A percentile compares a stretch with the other conserved stretches of the same genome.
These are phyloP conservation scores for Heterotilapia buettikoferi DNA, from an alignment of 2,113 vertebrate genomes.

Conservation along the genomic window DNA sequence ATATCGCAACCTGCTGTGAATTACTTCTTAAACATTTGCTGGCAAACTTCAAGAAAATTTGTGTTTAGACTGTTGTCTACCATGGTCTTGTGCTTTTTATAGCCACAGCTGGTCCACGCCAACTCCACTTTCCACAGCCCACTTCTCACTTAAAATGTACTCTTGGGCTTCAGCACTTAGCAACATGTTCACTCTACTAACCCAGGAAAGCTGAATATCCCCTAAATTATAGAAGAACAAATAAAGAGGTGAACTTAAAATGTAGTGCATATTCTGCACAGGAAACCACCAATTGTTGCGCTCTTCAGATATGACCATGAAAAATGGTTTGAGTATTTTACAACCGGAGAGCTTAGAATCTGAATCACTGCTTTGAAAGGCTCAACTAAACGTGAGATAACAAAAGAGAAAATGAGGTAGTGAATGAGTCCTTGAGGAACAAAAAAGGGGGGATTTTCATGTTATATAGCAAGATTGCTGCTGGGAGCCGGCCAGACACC, in stretches of 20 bases:
- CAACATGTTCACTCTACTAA: slow-evolving; percentile 10
- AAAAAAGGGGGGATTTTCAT: neutral
- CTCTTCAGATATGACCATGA: neutral
- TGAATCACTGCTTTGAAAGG: neutral
- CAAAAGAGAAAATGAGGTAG: neutral
- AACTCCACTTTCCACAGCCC: slow-evolving; percentile 21
- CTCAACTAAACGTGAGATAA: neutral
- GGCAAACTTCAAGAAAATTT: neutral
- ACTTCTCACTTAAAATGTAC: slow-evolving; percentile 34
- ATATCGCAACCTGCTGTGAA: neutral
- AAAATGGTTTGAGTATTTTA: neutral
- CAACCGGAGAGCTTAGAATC: neutral
- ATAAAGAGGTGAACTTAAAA: neutral
- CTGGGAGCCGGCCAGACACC: neutral
- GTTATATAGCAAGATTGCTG: neutral
- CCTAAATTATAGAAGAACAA: neutral
- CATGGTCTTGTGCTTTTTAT: neutral
- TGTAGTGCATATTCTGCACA: neutral
- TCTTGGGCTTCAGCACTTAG: slow-evolving; percentile 21
- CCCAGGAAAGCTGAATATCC: neutral
- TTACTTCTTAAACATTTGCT: neutral
- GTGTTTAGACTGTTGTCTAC: neutral
- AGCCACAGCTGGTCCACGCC: neutral
- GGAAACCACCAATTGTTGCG: neutral
- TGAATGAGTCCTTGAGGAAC: neutral